phyloP scores from a whole-genome alignment of 2,113 vertebrate species.

The Notarius lentiginosus region DNA sequence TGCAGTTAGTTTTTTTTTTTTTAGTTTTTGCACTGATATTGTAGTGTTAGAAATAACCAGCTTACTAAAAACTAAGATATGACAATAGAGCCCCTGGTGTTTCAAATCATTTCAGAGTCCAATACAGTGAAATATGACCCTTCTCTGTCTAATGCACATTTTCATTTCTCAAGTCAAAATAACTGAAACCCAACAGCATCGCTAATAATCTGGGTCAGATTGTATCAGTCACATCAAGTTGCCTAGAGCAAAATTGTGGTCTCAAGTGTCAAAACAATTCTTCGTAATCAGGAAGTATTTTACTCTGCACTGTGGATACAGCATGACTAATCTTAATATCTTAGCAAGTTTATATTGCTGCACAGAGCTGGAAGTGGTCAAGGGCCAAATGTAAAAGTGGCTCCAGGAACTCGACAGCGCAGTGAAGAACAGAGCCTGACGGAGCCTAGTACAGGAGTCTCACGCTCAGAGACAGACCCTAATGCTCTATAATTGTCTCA shows the following conservation, averaged over 20 bases:
- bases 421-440: neutral
- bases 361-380: neutral
- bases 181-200: neutral
- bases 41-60: neutral
- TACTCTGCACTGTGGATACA: neutral
- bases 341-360: neutral
- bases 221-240: neutral
- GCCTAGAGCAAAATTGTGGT: neutral
- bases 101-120: neutral
- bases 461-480: neutral
- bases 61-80: neutral
- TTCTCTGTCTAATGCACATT: neutral
- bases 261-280: neutral
- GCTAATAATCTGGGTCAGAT: neutral
- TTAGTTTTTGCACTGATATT: neutral
- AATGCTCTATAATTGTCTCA: neutral
- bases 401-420: too few species aligned
- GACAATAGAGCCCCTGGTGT: neutral
- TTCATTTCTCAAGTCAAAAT: neutral
- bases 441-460: neutral
- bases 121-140: neutral
- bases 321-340: neutral
- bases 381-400: neutral
- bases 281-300: neutral
- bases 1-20: neutral